Conservation (phyloP, 2,113 vertebrate species). For the Notarius quadriscutis region DNA sequence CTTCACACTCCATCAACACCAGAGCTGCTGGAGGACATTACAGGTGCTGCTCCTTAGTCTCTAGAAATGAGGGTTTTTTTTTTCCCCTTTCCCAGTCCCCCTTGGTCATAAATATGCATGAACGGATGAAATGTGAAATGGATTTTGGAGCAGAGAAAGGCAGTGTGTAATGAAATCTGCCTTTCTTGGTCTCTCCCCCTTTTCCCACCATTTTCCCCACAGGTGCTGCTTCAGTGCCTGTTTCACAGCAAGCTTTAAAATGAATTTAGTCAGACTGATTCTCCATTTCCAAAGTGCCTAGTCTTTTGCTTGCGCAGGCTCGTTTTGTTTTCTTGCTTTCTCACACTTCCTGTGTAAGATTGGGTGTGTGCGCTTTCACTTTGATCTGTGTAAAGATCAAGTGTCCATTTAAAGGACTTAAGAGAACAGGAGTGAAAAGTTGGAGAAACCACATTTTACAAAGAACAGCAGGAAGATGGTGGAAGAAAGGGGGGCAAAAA, state of each 20-base stretch:
- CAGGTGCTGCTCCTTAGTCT: conserved; percentile 67
- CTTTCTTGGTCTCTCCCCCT: conserved; percentile 33
- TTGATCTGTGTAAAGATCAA: neutral
- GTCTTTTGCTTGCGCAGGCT: neutral
- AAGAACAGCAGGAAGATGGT: neutral
- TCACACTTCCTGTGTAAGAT: neutral
- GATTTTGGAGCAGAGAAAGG: conserved; percentile 65
- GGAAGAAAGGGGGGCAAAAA: neutral
- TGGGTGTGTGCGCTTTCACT: neutral
- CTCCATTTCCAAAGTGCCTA: conserved; percentile 71
- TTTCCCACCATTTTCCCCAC: conserved; percentile 56
- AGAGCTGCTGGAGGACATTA: conserved; percentile 59
- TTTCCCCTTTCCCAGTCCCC: conserved; percentile 60
- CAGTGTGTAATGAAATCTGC: conserved; percentile 67
- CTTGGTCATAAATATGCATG: conserved; percentile 82
- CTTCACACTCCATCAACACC: conserved; percentile 20
- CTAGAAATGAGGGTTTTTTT: conserved; percentile 74
- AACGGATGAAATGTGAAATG: conserved; percentile 71
- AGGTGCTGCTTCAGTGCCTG: conserved; percentile 74
- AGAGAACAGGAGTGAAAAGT: neutral
- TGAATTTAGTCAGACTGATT: conserved; percentile 74
- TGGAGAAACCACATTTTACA: neutral
- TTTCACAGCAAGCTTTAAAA: conserved; percentile 78
- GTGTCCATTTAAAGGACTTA: neutral
- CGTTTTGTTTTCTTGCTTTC: neutral